phyloP scores from a whole-genome alignment of 2,888 invertebrate genomes.

The Tenthredo distinguenda region DNA sequence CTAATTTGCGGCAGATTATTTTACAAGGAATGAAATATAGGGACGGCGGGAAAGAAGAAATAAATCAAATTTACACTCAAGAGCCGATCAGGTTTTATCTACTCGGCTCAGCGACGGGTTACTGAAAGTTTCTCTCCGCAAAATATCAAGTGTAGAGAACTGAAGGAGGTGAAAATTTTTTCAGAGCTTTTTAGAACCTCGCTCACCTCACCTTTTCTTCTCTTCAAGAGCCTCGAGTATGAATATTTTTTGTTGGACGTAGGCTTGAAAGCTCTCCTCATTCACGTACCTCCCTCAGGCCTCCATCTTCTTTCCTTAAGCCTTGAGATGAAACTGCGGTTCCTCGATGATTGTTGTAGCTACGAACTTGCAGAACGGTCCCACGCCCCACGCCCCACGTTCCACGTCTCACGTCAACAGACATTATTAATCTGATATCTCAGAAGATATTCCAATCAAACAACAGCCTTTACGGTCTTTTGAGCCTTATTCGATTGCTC shows the following conservation, averaged over 20 bases:
- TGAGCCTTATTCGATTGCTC: neutral
- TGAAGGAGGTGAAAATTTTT: slow-evolving; percentile 50
- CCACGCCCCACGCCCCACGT: neutral
- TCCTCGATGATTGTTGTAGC: slow-evolving; percentile 11
- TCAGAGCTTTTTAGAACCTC: slow-evolving; percentile 50
- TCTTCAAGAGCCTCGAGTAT: slow-evolving; percentile 48
- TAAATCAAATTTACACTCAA: slow-evolving; percentile 52
- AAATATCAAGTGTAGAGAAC: slow-evolving; percentile 47
- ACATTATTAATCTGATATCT: slow-evolving; percentile 6
- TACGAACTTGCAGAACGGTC: neutral
- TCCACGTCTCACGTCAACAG: neutral
- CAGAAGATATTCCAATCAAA: neutral
- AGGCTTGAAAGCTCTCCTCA: slow-evolving; percentile 41
- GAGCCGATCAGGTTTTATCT: slow-evolving; percentile 46
- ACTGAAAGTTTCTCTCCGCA: slow-evolving; percentile 1
- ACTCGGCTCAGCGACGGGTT: slow-evolving; percentile 11
- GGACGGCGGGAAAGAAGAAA: neutral
- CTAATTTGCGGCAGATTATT: slow-evolving; percentile 44
- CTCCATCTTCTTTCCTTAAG: neutral
- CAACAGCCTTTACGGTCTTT: neutral
- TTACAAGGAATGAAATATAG: neutral
- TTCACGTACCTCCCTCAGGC: neutral
- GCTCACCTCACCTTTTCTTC: slow-evolving; percentile 46
- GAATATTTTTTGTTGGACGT: slow-evolving; percentile 49
- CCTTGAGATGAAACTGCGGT: slow-evolving; percentile 8